These are phyloP conservation scores for Sula dactylatra DNA, from an alignment of 2,113 vertebrate species.

Conservation along the genomic window DNA sequence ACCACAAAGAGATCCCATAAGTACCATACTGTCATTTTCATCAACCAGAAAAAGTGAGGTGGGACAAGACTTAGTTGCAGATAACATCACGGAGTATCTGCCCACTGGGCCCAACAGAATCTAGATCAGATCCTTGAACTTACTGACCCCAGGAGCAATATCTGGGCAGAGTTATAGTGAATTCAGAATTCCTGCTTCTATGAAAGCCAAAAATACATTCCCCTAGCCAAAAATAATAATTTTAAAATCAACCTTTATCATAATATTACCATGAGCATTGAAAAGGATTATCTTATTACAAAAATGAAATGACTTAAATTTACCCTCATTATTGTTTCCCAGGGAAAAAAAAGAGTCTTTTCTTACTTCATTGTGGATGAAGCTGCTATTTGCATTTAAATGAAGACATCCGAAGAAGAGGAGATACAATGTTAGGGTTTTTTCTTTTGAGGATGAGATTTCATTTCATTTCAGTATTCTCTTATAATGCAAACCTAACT, in stretches of 20 bases:
- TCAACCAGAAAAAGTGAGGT: background rate
- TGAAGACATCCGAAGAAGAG: slow-evolving; percentile 52
- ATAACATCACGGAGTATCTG: background rate
- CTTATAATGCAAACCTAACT: background rate
- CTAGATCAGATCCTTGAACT: background rate
- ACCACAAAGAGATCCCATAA: background rate
- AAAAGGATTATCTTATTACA: slow-evolving; percentile 25
- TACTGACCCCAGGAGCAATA: background rate
- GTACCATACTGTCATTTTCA: background rate
- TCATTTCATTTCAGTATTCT: slow-evolving; percentile 9
- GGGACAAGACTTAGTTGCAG: background rate
- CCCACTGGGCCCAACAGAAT: background rate
- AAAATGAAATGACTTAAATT: slow-evolving; percentile 38
- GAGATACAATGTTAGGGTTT: background rate
- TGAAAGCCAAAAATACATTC: background rate
- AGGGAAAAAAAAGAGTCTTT: background rate
- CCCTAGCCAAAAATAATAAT: slow-evolving; percentile 46
- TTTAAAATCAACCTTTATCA: slow-evolving; percentile 22
- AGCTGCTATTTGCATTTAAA: slow-evolving; percentile 68
- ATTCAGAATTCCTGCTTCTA: background rate
- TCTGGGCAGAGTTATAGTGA: background rate
- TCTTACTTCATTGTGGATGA: slow-evolving; percentile 32
- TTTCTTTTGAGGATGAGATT: slow-evolving; percentile 25
- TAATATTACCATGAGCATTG: background rate
- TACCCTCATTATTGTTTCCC: slow-evolving; percentile 43